Evolutionary conservation across 1,140 invertebrate genomes (phyloP).

Genomic region (Brachionus paranguensis): DNA sequence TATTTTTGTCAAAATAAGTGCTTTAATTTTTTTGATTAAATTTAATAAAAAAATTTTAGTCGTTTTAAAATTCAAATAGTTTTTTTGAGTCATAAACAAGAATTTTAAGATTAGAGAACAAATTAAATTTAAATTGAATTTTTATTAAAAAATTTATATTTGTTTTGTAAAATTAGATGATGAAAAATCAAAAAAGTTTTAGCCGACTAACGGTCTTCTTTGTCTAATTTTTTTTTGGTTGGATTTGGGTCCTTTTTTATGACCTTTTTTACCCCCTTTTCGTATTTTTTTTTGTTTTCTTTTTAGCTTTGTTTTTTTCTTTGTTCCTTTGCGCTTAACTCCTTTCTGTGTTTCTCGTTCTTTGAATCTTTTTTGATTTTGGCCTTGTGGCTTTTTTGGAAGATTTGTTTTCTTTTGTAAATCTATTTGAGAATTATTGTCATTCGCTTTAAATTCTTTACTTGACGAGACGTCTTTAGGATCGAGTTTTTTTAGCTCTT

Average conservation of each 20-base stretch:
- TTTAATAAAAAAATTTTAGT: not conserved
- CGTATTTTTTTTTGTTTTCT: not conserved
- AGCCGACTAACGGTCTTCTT: not conserved
- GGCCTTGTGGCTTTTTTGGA: not conserved
- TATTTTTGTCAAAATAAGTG: no score
- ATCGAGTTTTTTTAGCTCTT: not conserved
- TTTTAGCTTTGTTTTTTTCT: not conserved
- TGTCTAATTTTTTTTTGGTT: not conserved
- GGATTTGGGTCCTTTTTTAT: not conserved
- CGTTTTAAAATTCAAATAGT: not conserved
- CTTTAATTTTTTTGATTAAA: no score
- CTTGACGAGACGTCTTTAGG: not conserved
- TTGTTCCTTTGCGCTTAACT: not conserved
- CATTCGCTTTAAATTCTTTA: not conserved
- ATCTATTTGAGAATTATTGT: not conserved
- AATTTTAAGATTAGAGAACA: no score
- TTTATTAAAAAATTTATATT: not conserved
- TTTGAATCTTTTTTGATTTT: not conserved
- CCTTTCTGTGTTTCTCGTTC: not conserved
- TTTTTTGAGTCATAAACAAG: not conserved
- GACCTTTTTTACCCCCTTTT: not conserved
- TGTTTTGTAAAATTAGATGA: not conserved
- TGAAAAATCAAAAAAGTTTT: not conserved
- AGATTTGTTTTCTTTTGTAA: not conserved
- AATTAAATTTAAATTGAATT: not conserved